phyloP scores from a whole-genome alignment of 2,113 vertebrate genomes.

The Asarcornis scutulata region DNA sequence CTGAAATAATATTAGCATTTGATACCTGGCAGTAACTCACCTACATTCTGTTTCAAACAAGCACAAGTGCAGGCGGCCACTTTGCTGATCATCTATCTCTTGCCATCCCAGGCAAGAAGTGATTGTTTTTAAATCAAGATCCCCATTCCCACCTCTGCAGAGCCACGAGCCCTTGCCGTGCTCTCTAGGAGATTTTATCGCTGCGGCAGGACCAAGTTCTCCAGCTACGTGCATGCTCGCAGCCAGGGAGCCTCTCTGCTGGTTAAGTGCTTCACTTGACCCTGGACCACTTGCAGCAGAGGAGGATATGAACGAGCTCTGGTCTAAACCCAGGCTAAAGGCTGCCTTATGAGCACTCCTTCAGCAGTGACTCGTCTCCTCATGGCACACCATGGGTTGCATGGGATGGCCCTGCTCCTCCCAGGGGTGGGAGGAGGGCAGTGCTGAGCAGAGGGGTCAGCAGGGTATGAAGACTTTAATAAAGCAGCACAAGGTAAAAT shows the following conservation, averaged over 20 bases:
- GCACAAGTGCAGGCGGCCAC: background rate
- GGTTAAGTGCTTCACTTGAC: background rate
- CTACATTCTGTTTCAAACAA: background rate
- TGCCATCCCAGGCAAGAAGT: background rate
- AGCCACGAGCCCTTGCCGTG: background rate
- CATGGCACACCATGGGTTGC: accelerated
- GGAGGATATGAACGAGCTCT: background rate
- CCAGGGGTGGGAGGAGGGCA: background rate
- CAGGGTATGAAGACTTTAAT: background rate
- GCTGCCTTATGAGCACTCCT: background rate
- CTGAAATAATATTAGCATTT: background rate
- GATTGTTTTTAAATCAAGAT: background rate
- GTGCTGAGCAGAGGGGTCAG: accelerated
- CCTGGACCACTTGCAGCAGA: background rate
- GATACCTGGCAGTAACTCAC: background rate
- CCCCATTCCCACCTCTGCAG: background rate
- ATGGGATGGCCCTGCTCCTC: background rate
- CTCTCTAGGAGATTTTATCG: background rate
- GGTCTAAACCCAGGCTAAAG: background rate
- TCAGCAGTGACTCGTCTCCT: accelerated
- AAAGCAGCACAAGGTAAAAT: background rate
- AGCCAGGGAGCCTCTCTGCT: background rate
- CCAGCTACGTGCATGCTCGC: background rate
- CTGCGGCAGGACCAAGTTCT: background rate
- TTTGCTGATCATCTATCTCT: background rate